Base-by-base conservation (phyloP, 2,113 vertebrate genomes). In the Epinephelus lanceolatus region DNA sequence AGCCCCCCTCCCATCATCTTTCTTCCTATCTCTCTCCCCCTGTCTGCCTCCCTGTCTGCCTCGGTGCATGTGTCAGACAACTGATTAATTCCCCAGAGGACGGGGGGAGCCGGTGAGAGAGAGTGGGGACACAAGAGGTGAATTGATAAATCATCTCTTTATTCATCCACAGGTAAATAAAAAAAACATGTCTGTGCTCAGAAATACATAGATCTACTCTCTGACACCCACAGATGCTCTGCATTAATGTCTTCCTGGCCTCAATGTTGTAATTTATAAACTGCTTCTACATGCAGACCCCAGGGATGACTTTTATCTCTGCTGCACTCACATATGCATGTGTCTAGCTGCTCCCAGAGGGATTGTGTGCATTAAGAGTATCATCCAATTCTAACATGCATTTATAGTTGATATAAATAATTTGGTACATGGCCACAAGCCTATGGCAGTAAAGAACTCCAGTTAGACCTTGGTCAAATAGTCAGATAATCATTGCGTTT, bases 91-190 rank as follows among this genome's bases (percentile, higher is more conserved):
- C 92, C 91, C 91, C 86, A 84, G 93, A 91, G 73, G 71, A 79
- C 30, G 63, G 69, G 57, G 63, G 68, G 21, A n/a, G 45, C 6
- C 7, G 63, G 9, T 7, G 13, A 71, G 66, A 55, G 65, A 87
- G 53, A 52, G 71, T 10, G 45, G 62, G 80, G 70, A 80, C 87
- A 89, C 90, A 87, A 87, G 88, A 91, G 83, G 78, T 83, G 75
- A 86, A 93, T 91, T 85, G 88, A 93, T 96, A 96, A 96, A 97
- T 97, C 95, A 95, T 92, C 83, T 71, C 76, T 91, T 90, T 90
- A 89, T 95, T 89, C 89, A 90, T 94, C 19, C 67, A 90, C 93
- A 95, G 90, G 93, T 94, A 96, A 96, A 97, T 96, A 84, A 93
- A 94, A 45, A 92, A 95, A 95, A 92, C 94, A 93, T 10, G 49